Base-by-base conservation (phyloP, 1,140 invertebrate genomes). In the Zaprionus nigranus region DNA sequence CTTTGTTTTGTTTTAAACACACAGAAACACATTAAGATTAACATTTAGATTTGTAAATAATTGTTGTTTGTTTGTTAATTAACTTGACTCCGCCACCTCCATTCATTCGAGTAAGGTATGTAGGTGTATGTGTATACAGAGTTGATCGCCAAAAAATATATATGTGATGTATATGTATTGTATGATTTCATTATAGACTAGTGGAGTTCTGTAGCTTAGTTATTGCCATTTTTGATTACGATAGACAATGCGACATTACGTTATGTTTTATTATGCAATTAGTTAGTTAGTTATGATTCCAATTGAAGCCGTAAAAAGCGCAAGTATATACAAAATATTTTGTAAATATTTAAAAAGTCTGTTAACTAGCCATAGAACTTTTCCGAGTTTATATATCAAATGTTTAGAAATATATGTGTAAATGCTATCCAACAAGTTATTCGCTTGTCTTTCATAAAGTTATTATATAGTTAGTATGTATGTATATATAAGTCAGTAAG, bases 241-340 rank as follows among this genome's bases (percentile, higher is more conserved):
- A 65, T 65, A 72, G 59, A 60, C 34, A 60, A 51, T 51, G 46
- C 43, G 28, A 75, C 59, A 53, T 20, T 65, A 78, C 79, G 46
- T 79, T 12, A 51, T 51, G 20, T 51, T 30, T 30, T 9, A 30
- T 30, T 51, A 51, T 51, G 46, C 46, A 51, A 12, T 20, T 51
- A 51, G 11, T 46, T 43, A 17, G 53, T 63, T 65, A 70, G 75
- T 69, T 53, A 61, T 53, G 73, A 78, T 78, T 76, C 78, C 71
- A 83, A 72, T 81, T 87, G 84, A 84, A 88, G 83, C 83, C 81
- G 75, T 87, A 84, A 88, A 88, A 88, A 87, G 85, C 81, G 63
- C 82, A 87, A 87, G 68, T 88, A 88, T 88, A 73, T 90, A 90
- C 86, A 90, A 90, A 88, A 87, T 87, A 90, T 87, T 90, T 87